Evolutionary conservation across 2,888 invertebrate genomes (phyloP).

Genomic region (Ornithoptera alexandrae): DNA sequence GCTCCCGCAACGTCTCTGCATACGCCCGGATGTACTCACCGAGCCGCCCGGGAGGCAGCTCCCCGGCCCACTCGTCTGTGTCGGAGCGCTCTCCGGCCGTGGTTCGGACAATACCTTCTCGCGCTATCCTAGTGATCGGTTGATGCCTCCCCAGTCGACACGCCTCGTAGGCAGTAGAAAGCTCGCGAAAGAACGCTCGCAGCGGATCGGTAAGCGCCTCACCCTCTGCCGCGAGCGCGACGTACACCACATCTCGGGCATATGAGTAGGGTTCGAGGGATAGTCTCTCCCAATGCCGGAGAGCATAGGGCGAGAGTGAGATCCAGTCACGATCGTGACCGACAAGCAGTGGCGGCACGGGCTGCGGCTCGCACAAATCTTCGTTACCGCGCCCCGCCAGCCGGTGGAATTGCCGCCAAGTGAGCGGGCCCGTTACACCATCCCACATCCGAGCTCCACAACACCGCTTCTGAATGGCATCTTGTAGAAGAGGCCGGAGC

Average conservation of each 20-base stretch:
- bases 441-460: slow-evolving; percentile 94
- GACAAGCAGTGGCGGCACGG: slow-evolving; percentile 95
- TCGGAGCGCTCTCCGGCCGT: slow-evolving; percentile 58
- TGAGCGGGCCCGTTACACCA: slow-evolving; percentile 97
- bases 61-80: slow-evolving; percentile 93
- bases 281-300: slow-evolving; percentile 98
- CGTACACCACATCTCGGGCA: slow-evolving; percentile 95
- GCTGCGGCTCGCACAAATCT: slow-evolving; percentile 98
- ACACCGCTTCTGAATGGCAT: slow-evolving; percentile 96
- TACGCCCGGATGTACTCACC: slow-evolving; percentile 93
- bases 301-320: slow-evolving; percentile 94
- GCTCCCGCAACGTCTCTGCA: slow-evolving; percentile 76
- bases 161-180: slow-evolving; percentile 96
- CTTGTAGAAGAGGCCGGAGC: slow-evolving; percentile 94
- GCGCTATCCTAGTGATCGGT: slow-evolving; percentile 89
- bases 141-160: slow-evolving; percentile 96
- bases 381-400: slow-evolving; percentile 96
- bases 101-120: slow-evolving; percentile 93
- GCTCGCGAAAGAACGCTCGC: slow-evolving; percentile 93
- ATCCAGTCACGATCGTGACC: slow-evolving; percentile 98
- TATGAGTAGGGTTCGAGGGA: slow-evolving; percentile 98
- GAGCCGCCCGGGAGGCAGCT: slow-evolving; percentile 88
- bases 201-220: slow-evolving; percentile 89
- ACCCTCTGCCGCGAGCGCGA: slow-evolving; percentile 96
- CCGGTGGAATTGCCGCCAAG: slow-evolving; percentile 98